phyloP scores from a whole-genome alignment of 1,140 invertebrate species.

The Ptiloglossa arizonensis region DNA sequence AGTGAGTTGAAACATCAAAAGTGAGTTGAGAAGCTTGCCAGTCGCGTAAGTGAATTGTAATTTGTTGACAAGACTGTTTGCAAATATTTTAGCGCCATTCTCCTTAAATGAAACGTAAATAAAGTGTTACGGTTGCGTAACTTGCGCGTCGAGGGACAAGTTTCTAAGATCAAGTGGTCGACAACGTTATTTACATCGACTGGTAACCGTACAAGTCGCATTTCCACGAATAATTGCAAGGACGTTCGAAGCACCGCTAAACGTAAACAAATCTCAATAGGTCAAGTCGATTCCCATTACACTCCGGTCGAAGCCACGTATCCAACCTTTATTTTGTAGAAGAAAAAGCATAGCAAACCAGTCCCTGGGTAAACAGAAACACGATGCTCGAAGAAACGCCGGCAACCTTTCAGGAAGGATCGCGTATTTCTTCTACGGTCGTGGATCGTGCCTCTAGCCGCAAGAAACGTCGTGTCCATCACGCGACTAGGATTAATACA shows the following conservation, averaged over 20 bases:
- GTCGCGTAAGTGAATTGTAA: too few relatives aligned
- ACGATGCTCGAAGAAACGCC: conserved; percentile 20
- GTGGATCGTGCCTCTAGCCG: conserved; percentile 6
- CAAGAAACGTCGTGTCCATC: conserved; percentile 29
- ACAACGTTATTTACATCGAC: too few relatives aligned
- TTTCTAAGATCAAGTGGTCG: too few relatives aligned
- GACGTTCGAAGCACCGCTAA: neutral
- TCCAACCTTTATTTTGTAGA: neutral
- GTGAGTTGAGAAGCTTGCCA: too few relatives aligned
- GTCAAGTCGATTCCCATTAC: neutral
- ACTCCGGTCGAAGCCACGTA: neutral
- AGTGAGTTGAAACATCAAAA: too few relatives aligned
- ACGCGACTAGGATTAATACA: conserved; percentile 33
- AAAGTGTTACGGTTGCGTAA: too few relatives aligned
- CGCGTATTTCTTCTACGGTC: conserved; percentile 13
- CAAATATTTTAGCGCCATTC: too few relatives aligned
- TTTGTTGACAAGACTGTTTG: too few relatives aligned
- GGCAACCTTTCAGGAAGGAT: conserved; percentile 19
- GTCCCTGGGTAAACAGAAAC: conserved; percentile 4
- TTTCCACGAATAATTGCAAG: too few relatives aligned
- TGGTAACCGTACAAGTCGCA: too few relatives aligned
- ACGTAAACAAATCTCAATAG: conserved; percentile 1
- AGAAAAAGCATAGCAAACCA: conserved; percentile 8
- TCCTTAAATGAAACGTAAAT: too few relatives aligned
- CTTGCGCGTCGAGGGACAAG: too few relatives aligned